Conservation (phyloP, 2,888 invertebrate species). For the Micropterix aruncella region DNA sequence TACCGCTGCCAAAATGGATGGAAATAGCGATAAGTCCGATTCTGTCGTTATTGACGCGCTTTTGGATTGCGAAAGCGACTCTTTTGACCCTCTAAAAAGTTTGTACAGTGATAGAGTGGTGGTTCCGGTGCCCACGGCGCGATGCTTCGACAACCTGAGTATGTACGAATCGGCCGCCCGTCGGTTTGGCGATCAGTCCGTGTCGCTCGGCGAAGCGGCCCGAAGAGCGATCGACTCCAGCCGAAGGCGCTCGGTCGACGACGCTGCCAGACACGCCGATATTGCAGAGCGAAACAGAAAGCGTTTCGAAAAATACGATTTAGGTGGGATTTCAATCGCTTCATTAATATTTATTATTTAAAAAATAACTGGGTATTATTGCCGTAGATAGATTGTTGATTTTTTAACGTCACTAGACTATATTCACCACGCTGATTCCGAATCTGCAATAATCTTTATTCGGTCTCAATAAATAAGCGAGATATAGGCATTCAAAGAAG, state of each 20-base stretch:
- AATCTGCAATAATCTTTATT: too few species aligned
- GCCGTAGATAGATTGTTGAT: too few species aligned
- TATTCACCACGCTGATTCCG: too few species aligned
- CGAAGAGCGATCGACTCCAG: conserved; percentile 16
- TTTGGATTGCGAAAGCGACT: conserved; percentile 37
- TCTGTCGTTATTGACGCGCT: too few species aligned
- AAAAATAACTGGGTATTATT: too few species aligned
- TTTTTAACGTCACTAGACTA: too few species aligned
- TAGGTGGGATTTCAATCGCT: not conserved
- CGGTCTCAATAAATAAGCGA: too few species aligned
- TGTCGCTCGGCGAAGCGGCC: conserved; percentile 13
- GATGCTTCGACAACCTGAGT: conserved; percentile 51
- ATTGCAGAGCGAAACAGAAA: not conserved
- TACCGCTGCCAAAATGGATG: too few species aligned
- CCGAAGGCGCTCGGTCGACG: conserved; percentile 17
- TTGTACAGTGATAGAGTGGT: conserved; percentile 42
- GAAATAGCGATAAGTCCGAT: too few species aligned
- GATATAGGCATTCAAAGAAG: too few species aligned
- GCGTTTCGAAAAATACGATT: not conserved
- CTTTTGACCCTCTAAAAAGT: conserved; percentile 57
- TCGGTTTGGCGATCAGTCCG: not conserved
- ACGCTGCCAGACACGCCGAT: not conserved
- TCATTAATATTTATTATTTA: not conserved
- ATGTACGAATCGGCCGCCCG: conserved; percentile 25
- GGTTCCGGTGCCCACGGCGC: conserved; percentile 41